Base-by-base conservation (phyloP, 2,797 vertebrate species). In the Emys orbicularis region DNA sequence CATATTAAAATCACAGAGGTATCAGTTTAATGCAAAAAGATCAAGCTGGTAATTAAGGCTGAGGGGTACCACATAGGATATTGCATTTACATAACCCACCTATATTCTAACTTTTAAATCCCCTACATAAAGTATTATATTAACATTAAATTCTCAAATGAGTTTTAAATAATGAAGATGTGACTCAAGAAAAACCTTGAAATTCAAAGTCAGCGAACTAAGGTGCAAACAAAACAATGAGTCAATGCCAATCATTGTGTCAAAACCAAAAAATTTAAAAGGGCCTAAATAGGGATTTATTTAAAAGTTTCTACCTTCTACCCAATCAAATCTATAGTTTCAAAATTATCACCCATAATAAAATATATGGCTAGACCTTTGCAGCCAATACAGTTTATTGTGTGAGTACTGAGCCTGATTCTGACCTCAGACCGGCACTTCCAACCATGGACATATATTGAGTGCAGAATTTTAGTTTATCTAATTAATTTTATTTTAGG, bases 41-140 rank as follows among this genome's bases (percentile, higher is more conserved):
- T 95, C 86, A 95, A 27, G 5, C 21, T 95, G 57, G 81, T 95
- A 87, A 89, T 91, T 90, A 92, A 88, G 83, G 50, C 25, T 82
- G 91, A 57, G 82, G 81, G 59, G 83, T 87, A 94, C 82, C 88
- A 83, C 57, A 92, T 34, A 94, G 88, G 88, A 87, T 90, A 92
- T 0, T 0, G 41, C 90, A 94, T 87, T 79, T 34, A 92, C 52
- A 84, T 76, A 76, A 29, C 41, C 41, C 25, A 76, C 41, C 72
- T 76, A 47, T 47, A 76, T 16, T 72, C 41, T 89, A 88, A 81
- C 79, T 93, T 93, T 53, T 44, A 86, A 86, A 37, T 83, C 15
- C 2, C 76, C 84, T 83, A 92, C 31, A 87, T 27, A 54, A 95
- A 12, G 81, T 88, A 49, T 52, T 92, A 12, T 49, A 41, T 79